Evolutionary conservation across 2,797 vertebrate genomes (phyloP), one percentile per base, ranked within the genome.

Genomic region (Morelia viridis): DNA sequence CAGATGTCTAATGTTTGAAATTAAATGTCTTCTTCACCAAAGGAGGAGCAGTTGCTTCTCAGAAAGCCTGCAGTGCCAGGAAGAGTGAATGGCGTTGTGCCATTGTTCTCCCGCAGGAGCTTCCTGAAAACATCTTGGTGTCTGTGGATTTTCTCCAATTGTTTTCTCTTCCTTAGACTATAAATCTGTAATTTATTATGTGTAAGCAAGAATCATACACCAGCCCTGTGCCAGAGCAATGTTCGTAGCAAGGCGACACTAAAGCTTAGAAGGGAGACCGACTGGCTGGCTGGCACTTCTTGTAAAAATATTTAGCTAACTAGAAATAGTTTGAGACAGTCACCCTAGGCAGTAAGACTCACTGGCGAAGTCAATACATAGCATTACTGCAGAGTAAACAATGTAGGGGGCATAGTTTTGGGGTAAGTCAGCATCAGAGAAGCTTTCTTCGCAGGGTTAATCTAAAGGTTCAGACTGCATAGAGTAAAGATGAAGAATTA

Each of bases 221-320:
- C 15, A 35, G 12, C 84, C 26, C 58, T 0, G 91, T 76, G 2
- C 68, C 89, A 24, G 0, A 71, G 68, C 5, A 26, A 13, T 24
- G 13, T 89, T 90, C 19, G 2, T 17, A 46, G 15, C 53, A 60
- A 62, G 46, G 46, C 46, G 24, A 56, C 58, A 19, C 87, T 91
- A 3, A 61, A 91, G 5, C 8, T 88, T 26, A n/a, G 84, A 87
- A 31, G 13, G 28, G 92, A 94, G 94, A 46, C 76, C 0, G 76
- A 24, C 35, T 80, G 31, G 91, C 0, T 88, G 83, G 26, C 68
- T 76, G 57, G 76, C 93, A 24, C 28, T 53, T 65, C 31, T 35
- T 58, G 6, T 56, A 89, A 94, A 94, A 53, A 60, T 93, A 87
- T 90, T 90, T 87, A 56, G 62, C 13, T 86, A 80, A 90, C 84